A percentile compares a stretch with the other conserved stretches of the same genome.
Evolutionary conservation across 2,888 invertebrate genomes (phyloP).

Genomic region (Nebria salina): DNA sequence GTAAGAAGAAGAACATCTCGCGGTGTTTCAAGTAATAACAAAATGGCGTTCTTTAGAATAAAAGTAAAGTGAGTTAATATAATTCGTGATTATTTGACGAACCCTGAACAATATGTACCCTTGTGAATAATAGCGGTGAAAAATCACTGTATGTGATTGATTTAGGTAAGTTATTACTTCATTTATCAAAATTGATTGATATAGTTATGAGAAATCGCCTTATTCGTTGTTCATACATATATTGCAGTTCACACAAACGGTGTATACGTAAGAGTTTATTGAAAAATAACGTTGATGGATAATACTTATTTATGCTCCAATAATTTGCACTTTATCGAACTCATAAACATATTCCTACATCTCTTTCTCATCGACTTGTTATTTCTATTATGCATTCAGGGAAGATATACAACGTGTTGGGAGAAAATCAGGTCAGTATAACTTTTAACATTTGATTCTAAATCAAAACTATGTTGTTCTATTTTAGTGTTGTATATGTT

Average conservation of each 20-base stretch:
- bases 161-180: background rate
- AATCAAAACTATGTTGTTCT: background rate
- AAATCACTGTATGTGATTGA: constrained; percentile 21
- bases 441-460: background rate
- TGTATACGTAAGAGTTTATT: constrained; percentile 9
- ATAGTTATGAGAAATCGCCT: constrained; percentile 12
- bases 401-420: background rate
- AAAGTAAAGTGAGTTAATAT: too few relatives aligned
- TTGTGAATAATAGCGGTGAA: background rate
- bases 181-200: constrained; percentile 23
- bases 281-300: constrained; percentile 23
- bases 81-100: too few relatives aligned
- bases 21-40: too few relatives aligned
- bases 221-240: constrained; percentile 17
- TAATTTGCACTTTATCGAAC: background rate
- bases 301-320: background rate
- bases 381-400: background rate
- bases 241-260: constrained; percentile 13
- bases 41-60: too few relatives aligned
- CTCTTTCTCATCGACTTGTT: background rate
- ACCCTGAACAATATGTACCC: too few relatives aligned
- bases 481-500: background rate
- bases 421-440: background rate
- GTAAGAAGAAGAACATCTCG: too few relatives aligned
- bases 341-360: background rate